Evolutionary conservation across 2,888 invertebrate species (phyloP), one percentile per base, ranked within the genome.

Genomic region (Tachina lurida): DNA sequence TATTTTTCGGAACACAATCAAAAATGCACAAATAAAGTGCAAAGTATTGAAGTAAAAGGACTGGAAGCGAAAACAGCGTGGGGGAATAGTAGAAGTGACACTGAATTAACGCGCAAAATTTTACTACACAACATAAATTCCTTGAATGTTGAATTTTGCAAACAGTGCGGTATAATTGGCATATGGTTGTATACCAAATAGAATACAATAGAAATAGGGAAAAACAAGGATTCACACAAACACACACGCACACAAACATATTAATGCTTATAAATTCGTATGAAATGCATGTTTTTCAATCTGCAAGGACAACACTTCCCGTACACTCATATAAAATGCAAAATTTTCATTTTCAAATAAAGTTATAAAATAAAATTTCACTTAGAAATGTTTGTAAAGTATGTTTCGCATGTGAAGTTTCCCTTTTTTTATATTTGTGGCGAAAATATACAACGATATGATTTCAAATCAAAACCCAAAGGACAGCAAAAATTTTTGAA

Each of bases 331-430:
- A 85, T 86, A 88, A 87, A 87, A 88, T 88, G 87, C 85, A 81
- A 84, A 87, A 88, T 87, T 87, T 83, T 84, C 87, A 86, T 87
- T 86, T 80, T 75, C 84, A 87, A 88, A 88, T 88, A 87, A 87
- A 88, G 88, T 84, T 87, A 88, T 88, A 87, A 88, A 88, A 88
- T 87, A 65, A 58, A 79, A 75, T 70, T 70, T 47, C 70, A 58
- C 63, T 78, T 67, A 67, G 56, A 65, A 67, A 65, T 49, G 17
- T 45, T 31, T 19, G 62, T 54, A 56, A 52, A 49, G 31, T 45
- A n/a, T 45, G 19, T 68, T 15, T 45, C 22, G 49, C 12, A 39
- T 19, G 86, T 74, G 63, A 87, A 87, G 87, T 88, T 88, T 89
- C 88, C 78, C 86, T 88, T 62, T 49, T 13, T 31, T 87, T 89